These are phyloP conservation scores for Melipona quadrifasciata DNA, from an alignment of 1,140 invertebrate genomes.

Conservation along the genomic window DNA sequence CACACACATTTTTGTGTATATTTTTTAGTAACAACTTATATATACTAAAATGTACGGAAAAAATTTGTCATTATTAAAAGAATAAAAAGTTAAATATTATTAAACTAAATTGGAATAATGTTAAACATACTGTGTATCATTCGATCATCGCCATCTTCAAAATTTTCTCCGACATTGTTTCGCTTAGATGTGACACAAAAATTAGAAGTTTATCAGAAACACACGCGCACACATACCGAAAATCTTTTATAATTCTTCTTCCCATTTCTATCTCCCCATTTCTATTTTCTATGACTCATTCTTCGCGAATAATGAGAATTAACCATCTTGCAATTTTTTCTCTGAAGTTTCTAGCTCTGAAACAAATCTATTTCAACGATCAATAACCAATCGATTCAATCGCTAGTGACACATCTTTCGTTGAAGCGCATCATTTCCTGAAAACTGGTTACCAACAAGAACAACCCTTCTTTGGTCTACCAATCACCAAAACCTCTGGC, in stretches of 20 bases:
- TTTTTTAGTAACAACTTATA: neutral
- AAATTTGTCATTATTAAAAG: neutral
- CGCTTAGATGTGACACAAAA: neutral
- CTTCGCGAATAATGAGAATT: neutral
- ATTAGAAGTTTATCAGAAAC: neutral
- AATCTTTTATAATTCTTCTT: neutral
- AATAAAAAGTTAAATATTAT: neutral
- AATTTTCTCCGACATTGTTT: neutral
- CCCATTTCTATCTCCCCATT: neutral
- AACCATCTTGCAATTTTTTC: neutral
- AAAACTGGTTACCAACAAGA: constrained; percentile 16
- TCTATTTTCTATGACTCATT: neutral
- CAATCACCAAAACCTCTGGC: neutral
- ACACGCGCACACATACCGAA: neutral
- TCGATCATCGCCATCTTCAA: neutral
- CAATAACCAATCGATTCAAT: constrained; percentile 21
- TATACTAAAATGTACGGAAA: neutral
- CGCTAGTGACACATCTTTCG: neutral
- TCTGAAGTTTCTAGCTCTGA: too few species aligned
- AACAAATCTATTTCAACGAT: neutral
- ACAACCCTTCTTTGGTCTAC: neutral
- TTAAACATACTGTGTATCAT: neutral
- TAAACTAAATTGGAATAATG: neutral
- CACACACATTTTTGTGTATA: too few species aligned
- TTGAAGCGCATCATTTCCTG: constrained; percentile 18